Conservation (phyloP, 2,113 vertebrate species). For the Toxotes jaculatrix region DNA sequence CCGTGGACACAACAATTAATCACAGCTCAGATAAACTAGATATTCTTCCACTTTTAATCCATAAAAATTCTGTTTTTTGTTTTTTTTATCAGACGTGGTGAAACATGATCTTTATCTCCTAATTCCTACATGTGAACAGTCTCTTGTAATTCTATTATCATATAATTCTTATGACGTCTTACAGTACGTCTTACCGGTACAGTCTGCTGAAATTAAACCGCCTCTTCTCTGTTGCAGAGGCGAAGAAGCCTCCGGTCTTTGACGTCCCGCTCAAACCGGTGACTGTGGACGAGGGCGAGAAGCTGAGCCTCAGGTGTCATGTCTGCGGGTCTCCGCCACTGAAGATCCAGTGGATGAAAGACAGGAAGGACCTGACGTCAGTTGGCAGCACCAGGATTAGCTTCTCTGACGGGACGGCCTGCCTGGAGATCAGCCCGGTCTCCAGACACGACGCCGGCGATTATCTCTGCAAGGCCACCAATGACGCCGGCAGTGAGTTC, state of each 20-base stretch:
- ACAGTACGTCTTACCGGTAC: too few species aligned
- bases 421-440: constrained; percentile 87
- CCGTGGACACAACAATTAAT: too few species aligned
- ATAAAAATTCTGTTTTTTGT: too few species aligned
- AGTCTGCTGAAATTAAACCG: not conserved
- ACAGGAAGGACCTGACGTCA: constrained; percentile 90
- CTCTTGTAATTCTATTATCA: too few species aligned
- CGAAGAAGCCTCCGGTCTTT: constrained; percentile 91
- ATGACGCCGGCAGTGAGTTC: constrained; percentile 91
- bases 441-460: constrained; percentile 90
- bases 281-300: constrained; percentile 87
- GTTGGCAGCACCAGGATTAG: constrained; percentile 89
- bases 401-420: constrained; percentile 89
- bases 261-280: constrained; percentile 90
- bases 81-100: too few species aligned
- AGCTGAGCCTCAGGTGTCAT: constrained; percentile 89
- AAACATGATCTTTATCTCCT: too few species aligned
- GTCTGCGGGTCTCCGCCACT: constrained; percentile 91
- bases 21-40: too few species aligned
- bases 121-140: too few species aligned
- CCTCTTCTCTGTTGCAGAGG: constrained; percentile 81
- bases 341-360: constrained; percentile 94
- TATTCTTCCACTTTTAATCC: too few species aligned
- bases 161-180: too few species aligned
- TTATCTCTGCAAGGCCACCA: constrained; percentile 96